phyloP scores from a whole-genome alignment of 2,888 invertebrate species.

The Machimus rusticus region DNA sequence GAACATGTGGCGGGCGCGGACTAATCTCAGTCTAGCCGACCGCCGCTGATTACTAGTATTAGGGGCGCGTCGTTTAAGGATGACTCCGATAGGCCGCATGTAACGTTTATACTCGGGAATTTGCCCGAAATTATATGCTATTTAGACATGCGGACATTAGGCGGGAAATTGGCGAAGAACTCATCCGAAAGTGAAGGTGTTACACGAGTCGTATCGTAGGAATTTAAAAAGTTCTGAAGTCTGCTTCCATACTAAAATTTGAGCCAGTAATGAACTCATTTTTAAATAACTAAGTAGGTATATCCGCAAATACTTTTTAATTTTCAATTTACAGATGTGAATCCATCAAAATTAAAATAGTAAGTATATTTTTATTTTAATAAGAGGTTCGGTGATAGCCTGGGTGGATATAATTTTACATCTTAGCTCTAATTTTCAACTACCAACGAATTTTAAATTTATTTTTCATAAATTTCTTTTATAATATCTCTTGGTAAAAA shows the following conservation, averaged over 20 bases:
- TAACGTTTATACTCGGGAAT: neutral
- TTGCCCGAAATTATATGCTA: neutral
- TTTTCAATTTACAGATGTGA: too few species aligned
- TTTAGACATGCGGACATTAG: neutral
- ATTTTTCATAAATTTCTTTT: too few species aligned
- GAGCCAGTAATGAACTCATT: too few species aligned
- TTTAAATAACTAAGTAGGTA: too few species aligned
- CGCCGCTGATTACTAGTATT: constrained; percentile 2
- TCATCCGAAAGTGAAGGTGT: neutral
- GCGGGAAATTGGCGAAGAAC: neutral
- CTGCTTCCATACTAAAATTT: neutral
- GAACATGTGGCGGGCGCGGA: neutral
- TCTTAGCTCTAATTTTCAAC: too few species aligned
- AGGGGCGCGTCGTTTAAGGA: neutral
- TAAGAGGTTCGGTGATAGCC: too few species aligned
- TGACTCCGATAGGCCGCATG: neutral
- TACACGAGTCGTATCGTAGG: neutral
- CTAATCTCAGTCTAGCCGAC: constrained; percentile 22
- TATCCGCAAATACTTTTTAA: too few species aligned
- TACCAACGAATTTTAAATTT: too few species aligned
- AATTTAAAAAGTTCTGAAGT: neutral
- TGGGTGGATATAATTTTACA: too few species aligned
- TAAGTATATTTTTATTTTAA: too few species aligned
- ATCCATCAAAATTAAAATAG: too few species aligned
- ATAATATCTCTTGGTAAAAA: too few species aligned